These are phyloP conservation scores for Jaculus jaculus DNA, from an alignment of 2,113 vertebrate genomes.

Conservation along the genomic window DNA sequence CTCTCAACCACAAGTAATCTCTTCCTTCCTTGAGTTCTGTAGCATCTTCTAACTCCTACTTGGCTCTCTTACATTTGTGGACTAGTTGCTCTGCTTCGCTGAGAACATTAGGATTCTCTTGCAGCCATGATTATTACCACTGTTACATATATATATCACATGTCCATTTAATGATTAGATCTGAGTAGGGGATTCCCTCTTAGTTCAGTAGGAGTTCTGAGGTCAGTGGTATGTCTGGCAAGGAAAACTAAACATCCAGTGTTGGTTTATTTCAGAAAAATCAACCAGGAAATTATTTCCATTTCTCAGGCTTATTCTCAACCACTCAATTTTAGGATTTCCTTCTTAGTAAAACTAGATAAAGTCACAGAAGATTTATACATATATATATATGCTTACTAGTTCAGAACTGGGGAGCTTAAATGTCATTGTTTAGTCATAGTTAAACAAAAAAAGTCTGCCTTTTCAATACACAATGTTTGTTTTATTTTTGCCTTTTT, in stretches of 20 bases:
- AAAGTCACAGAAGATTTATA: not conserved
- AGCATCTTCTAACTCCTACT: not conserved
- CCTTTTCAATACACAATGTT: not conserved
- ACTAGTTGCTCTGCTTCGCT: not conserved
- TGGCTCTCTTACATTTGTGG: not conserved
- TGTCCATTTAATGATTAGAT: not conserved
- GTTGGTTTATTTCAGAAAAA: slow-evolving; percentile 21
- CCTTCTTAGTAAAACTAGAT: not conserved
- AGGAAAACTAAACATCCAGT: slow-evolving; percentile 14
- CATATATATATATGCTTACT: not conserved
- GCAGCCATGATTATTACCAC: not conserved
- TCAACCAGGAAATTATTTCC: slow-evolving; percentile 18
- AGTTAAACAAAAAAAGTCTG: not conserved
- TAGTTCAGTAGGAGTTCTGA: not conserved
- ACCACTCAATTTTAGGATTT: not conserved
- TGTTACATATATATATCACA: not conserved
- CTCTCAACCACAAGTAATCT: not conserved
- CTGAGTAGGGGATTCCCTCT: not conserved
- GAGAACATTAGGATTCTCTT: not conserved
- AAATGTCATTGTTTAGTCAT: not conserved
- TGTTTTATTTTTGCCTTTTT: not conserved
- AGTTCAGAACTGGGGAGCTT: not conserved
- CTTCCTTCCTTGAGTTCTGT: not conserved
- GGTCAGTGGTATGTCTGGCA: slow-evolving; percentile 1
- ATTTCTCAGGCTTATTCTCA: not conserved